phyloP scores from a whole-genome alignment of 2,888 invertebrate species.

The Leptopilina drosophilae region DNA sequence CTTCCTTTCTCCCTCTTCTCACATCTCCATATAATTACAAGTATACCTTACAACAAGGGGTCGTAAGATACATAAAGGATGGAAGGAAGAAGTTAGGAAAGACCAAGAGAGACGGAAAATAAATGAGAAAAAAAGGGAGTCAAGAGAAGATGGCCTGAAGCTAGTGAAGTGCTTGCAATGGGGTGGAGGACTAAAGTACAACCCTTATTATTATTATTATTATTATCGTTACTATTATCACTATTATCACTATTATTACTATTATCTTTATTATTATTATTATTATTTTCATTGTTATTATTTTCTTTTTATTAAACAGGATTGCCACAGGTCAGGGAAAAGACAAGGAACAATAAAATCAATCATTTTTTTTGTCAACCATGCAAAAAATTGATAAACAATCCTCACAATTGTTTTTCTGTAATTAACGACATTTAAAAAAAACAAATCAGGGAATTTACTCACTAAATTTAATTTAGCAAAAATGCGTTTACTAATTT shows the following conservation, averaged over 20 bases:
- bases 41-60: constrained; percentile 49
- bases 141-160: constrained; percentile 48
- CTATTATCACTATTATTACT: background rate
- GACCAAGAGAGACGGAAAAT: background rate
- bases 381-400: too few species aligned
- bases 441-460: too few species aligned
- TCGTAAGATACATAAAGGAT: constrained; percentile 44
- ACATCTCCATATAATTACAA: constrained; percentile 55
- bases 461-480: too few species aligned
- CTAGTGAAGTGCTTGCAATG: constrained; percentile 49
- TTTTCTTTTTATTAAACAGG: background rate
- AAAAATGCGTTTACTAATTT: too few species aligned
- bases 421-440: too few species aligned
- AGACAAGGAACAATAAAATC: too few species aligned
- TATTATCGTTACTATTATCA: too few species aligned
- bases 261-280: background rate
- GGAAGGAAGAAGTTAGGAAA: constrained; percentile 35
- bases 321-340: too few species aligned
- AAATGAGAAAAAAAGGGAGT: constrained; percentile 7
- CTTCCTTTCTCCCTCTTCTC: background rate
- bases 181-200: constrained; percentile 35
- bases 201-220: constrained; percentile 32
- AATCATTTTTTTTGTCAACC: too few species aligned
- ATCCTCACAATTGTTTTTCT: too few species aligned
- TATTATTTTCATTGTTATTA: background rate